Evolutionary conservation across 2,113 vertebrate genomes (phyloP).

Genomic region (Cephalopholis sonnerati): DNA sequence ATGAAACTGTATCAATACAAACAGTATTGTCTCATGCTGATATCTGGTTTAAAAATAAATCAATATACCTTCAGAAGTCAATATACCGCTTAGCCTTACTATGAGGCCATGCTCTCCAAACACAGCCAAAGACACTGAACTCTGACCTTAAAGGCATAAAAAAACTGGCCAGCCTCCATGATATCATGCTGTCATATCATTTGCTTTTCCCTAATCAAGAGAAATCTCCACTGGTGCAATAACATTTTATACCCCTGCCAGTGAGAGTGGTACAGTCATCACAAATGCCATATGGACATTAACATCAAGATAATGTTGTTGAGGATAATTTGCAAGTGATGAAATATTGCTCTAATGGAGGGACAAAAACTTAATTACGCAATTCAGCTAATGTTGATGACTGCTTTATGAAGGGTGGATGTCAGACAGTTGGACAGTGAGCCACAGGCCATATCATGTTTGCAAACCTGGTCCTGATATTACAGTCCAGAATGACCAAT

Average conservation of each 20-base stretch:
- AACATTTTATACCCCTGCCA: conserved; percentile 48
- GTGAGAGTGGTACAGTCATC: conserved; percentile 44
- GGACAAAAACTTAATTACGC: conserved; percentile 66
- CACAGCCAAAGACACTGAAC: conserved; percentile 23
- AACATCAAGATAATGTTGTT: conserved; percentile 71
- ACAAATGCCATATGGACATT: conserved; percentile 74
- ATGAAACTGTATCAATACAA: too few relatives aligned
- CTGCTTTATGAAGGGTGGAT: conserved; percentile 56
- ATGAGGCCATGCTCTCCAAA: conserved; percentile 35
- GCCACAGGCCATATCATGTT: conserved; percentile 46
- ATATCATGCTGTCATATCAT: conserved; percentile 10
- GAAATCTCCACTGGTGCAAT: conserved; percentile 44
- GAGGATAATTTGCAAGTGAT: conserved; percentile 65
- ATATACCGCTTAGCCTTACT: too few relatives aligned
- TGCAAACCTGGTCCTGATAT: conserved; percentile 45
- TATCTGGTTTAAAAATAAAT: too few relatives aligned
- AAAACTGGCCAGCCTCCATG: conserved; percentile 1
- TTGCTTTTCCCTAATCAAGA: conserved; percentile 40
- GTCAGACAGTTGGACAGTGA: conserved; percentile 45
- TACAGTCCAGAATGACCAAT: conserved; percentile 42
- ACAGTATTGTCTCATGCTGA: too few relatives aligned
- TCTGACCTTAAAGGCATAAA: conserved; percentile 42
- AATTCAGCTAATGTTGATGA: conserved; percentile 63
- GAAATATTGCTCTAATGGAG: conserved; percentile 66
- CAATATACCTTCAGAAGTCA: too few relatives aligned